These are phyloP conservation scores for Acanthosoma haemorrhoidale DNA, from an alignment of 2,888 invertebrate genomes.

Conservation along the genomic window DNA sequence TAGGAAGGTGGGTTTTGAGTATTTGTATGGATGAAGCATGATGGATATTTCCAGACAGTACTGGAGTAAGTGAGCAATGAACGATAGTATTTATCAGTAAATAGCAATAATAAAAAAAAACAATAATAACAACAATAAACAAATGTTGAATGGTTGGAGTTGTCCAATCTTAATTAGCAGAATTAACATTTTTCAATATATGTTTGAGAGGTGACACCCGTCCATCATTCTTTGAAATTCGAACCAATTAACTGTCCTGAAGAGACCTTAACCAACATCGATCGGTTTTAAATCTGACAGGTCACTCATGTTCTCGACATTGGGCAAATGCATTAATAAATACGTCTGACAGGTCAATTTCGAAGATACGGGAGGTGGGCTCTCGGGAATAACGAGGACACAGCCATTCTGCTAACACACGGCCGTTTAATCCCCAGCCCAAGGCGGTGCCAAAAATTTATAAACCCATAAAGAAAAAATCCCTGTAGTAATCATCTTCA, in stretches of 20 bases:
- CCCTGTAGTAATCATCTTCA: neutral
- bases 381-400: too few relatives aligned
- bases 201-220: neutral
- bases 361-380: neutral
- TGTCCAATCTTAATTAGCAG: too few relatives aligned
- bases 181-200: too few relatives aligned
- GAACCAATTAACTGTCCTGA: neutral
- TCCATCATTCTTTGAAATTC: neutral
- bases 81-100: too few relatives aligned
- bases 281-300: neutral
- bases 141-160: too few relatives aligned
- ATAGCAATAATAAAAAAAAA: too few relatives aligned
- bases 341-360: conserved; percentile 7
- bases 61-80: too few relatives aligned
- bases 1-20: too few relatives aligned
- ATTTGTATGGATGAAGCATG: too few relatives aligned
- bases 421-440: neutral
- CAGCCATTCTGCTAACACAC: neutral
- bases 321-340: neutral
- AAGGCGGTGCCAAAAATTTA: neutral
- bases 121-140: too few relatives aligned
- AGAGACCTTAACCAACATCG: neutral
- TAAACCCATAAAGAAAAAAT: too few relatives aligned
- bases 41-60: too few relatives aligned
- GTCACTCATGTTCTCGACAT: neutral